Base-by-base conservation (phyloP, 1,140 invertebrate species). In the Papilio dardanus region DNA sequence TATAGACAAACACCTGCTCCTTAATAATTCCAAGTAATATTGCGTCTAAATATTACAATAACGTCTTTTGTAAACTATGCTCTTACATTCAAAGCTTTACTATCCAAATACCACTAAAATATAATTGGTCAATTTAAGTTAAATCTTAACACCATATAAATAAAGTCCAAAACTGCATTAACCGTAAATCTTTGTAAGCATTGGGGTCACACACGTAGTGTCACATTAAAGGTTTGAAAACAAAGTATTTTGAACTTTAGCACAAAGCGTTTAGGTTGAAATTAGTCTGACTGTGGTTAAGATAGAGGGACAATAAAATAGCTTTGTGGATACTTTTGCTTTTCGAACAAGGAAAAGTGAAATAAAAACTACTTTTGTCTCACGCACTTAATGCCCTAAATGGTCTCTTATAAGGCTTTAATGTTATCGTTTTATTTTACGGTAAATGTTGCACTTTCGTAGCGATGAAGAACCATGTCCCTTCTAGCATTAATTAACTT, bases 161-260 rank as follows among this genome's bases (percentile, higher is more conserved):
- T 74, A 79, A 16, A 31, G 30, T 40, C 14, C 46, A 75, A 42
- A 50, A 31, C 46, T 8, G 3, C 14, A 65, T 50, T 78, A 54
- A 21, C 19, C 4, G 10, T 67, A 28, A 65, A 74, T 71, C 62
- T 76, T 73, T 67, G 58, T 58, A 54, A 40, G 67, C 67, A 74
- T 77, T 69, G 69, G 74, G 80, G 80, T 83, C 77, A 83, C 73
- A 79, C 77, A 80, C 79, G 80, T 54, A 76, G 46, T 77, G 74
- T 77, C 76, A 79, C 74, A 77, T 74, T 33, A 74, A 71, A 71
- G 62, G 74, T 76, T 62, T 75, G 21, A 75, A 54, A 69, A 69
- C 30, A 31, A 31, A 77, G 14, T 12, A 80, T 74, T 77, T 78
- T 81, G 58, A 76, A 58, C 66, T 24, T 21, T 83, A 83, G 69